These are phyloP conservation scores for Diabrotica undecimpunctata DNA, from an alignment of 1,140 invertebrate genomes.

Conservation along the genomic window DNA sequence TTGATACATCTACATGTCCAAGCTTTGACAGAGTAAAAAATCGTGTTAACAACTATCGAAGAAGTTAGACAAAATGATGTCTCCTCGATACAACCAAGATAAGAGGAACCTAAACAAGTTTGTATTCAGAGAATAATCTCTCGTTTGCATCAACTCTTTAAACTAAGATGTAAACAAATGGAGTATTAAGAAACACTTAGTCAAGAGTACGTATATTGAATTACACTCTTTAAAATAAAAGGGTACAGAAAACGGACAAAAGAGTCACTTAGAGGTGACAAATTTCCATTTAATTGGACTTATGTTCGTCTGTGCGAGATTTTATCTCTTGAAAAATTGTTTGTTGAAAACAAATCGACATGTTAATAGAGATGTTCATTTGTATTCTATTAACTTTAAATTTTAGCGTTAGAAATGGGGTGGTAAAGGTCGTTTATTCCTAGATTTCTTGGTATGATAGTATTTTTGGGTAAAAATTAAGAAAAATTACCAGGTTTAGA, in stretches of 20 bases:
- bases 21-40: slow-evolving; percentile 2
- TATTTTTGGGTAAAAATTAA: too few species aligned
- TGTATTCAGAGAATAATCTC: not conserved
- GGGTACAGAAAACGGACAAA: not conserved
- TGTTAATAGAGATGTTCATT: not conserved
- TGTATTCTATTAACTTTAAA: not conserved
- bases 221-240: not conserved
- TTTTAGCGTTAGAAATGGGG: too few species aligned
- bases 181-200: not conserved
- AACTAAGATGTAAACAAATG: too few species aligned
- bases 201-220: not conserved
- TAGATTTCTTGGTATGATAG: too few species aligned
- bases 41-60: not conserved
- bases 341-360: not conserved
- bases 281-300: not conserved
- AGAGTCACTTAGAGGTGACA: not conserved
- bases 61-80: not conserved
- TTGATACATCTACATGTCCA: slow-evolving; percentile 2
- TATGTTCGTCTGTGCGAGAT: not conserved
- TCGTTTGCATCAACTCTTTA: not conserved
- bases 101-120: not conserved
- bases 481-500: too few species aligned
- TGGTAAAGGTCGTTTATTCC: too few species aligned
- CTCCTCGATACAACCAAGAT: not conserved
- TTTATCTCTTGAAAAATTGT: not conserved